Evolutionary conservation across 2,797 vertebrate genomes (phyloP).

Genomic region (Huso huso): DNA sequence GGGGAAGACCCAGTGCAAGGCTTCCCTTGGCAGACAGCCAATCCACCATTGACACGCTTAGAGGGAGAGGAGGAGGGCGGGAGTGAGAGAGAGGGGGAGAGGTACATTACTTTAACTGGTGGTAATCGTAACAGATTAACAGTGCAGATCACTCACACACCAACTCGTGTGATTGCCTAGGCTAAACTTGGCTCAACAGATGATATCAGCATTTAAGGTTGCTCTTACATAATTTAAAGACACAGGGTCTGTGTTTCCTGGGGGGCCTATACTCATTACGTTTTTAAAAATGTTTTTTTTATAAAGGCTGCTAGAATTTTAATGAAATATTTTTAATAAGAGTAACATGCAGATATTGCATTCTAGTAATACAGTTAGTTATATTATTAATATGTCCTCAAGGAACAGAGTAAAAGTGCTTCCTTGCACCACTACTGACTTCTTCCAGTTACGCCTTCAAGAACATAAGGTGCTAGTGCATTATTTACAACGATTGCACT

Average conservation of each 20-base stretch:
- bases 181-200: conserved; percentile 23
- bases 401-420: too few relatives aligned
- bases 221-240: conserved; percentile 30
- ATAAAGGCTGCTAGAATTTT: too few relatives aligned
- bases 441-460: too few relatives aligned
- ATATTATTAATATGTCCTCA: too few relatives aligned
- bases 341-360: too few relatives aligned
- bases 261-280: too few relatives aligned
- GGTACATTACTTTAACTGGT: conserved; percentile 15
- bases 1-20: conserved; percentile 58
- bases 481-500: too few relatives aligned
- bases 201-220: conserved; percentile 25
- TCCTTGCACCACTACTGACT: too few relatives aligned
- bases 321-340: too few relatives aligned
- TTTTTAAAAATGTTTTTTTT: too few relatives aligned
- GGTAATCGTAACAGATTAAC: conserved; percentile 22
- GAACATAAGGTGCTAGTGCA: too few relatives aligned
- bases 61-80: conserved; percentile 12
- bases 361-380: too few relatives aligned
- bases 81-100: background rate
- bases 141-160: conserved; percentile 17
- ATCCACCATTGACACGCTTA: conserved; percentile 37
- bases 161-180: conserved; percentile 16
- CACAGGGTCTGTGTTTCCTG: background rate
- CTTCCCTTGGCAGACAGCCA: conserved; percentile 57